phyloP scores from a whole-genome alignment of 2,888 invertebrate genomes.

The Drosophila neotestacea region DNA sequence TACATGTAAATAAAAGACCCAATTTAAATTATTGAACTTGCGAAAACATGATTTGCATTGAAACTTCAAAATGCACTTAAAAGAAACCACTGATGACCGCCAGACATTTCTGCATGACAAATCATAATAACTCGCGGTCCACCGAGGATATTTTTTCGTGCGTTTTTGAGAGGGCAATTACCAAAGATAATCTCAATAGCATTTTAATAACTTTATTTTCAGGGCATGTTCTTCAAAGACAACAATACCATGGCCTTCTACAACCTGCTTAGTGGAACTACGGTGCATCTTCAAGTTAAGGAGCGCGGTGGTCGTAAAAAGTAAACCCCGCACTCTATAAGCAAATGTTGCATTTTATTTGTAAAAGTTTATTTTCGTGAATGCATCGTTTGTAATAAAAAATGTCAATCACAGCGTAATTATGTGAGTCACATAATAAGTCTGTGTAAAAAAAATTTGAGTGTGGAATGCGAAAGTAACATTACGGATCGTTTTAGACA shows the following conservation, averaged over 20 bases:
- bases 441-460: conserved; percentile 31
- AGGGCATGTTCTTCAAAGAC: conserved; percentile 99
- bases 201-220: conserved; percentile 72
- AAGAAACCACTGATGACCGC: too few relatives aligned
- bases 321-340: conserved; percentile 85
- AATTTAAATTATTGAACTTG: too few relatives aligned
- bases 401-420: conserved; percentile 68
- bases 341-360: conserved; percentile 26
- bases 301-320: conserved; percentile 99
- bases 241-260: conserved; percentile 97
- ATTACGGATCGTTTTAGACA: conserved; percentile 2
- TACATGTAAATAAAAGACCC: too few relatives aligned
- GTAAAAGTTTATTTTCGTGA: conserved; percentile 59
- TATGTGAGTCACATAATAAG: conserved; percentile 41
- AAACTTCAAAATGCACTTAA: too few relatives aligned
- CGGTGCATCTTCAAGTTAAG: conserved; percentile 95
- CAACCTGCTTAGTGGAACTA: conserved; percentile 91
- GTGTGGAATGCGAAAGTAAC: conserved; percentile 44
- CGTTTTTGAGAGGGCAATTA: too few relatives aligned
- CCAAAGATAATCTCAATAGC: not conserved
- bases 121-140: too few relatives aligned
- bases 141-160: too few relatives aligned
- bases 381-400: conserved; percentile 67
- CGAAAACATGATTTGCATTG: too few relatives aligned
- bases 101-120: too few relatives aligned